phyloP scores from a whole-genome alignment of 2,113 vertebrate species.

The Morone chrysops region DNA sequence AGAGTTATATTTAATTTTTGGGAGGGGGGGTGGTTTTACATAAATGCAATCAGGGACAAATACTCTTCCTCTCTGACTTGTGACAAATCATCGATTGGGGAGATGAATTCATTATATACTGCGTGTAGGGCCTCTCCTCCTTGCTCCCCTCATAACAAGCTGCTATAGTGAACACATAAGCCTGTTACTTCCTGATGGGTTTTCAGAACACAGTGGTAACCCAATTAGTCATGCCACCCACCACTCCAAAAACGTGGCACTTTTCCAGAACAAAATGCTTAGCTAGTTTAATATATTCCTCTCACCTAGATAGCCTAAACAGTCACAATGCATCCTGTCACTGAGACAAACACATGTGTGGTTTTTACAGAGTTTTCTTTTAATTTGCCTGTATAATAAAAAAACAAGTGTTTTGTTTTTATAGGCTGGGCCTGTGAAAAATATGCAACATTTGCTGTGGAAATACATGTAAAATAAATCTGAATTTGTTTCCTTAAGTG shows the following conservation, averaged over 20 bases:
- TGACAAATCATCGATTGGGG: conserved; percentile 43
- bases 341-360: conserved; percentile 34
- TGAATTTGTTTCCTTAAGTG: background rate
- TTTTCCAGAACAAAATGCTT: conserved; percentile 68
- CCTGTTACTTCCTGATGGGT: conserved; percentile 73
- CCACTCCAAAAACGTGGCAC: conserved; percentile 57
- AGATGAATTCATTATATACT: conserved; percentile 64
- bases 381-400: conserved; percentile 38
- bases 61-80: conserved; percentile 27
- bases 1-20: conserved; percentile 26
- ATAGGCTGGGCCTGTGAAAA: conserved; percentile 35
- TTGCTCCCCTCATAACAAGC: conserved; percentile 59
- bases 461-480: conserved; percentile 32
- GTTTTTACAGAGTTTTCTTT: conserved; percentile 48
- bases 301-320: conserved; percentile 60
- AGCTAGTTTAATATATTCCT: conserved; percentile 64
- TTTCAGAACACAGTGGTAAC: conserved; percentile 71
- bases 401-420: background rate
- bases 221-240: conserved; percentile 73
- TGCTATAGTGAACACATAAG: conserved; percentile 68
- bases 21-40: background rate
- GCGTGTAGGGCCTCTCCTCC: conserved; percentile 41
- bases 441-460: background rate
- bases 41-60: conserved; percentile 32
- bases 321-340: conserved; percentile 41